phyloP scores from a whole-genome alignment of 2,113 vertebrate genomes.

The Ascaphus truei region DNA sequence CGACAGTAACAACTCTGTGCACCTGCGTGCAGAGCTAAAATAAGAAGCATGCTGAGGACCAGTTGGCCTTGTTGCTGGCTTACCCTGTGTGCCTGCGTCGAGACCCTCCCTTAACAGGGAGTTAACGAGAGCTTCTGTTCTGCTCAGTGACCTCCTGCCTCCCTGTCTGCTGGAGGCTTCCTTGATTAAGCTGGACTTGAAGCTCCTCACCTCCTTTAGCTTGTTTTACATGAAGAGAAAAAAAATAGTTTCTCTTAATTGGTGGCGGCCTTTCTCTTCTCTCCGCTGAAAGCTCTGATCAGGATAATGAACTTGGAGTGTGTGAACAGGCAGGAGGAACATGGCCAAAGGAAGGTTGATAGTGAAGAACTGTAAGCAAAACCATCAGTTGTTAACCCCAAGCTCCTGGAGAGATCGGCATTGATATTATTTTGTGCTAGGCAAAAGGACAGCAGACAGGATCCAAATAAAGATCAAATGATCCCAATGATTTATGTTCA shows the following conservation, averaged over 20 bases:
- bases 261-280: constrained; percentile 49
- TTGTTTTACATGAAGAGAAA: constrained; percentile 31
- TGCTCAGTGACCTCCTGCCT: constrained; percentile 40
- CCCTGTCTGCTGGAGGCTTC: constrained; percentile 38
- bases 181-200: constrained; percentile 34
- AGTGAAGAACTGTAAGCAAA: not conserved
- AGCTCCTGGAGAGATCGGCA: not conserved
- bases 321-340: constrained; percentile 39
- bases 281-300: constrained; percentile 43
- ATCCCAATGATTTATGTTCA: too few species aligned
- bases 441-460: not conserved
- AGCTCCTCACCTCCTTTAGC: constrained; percentile 41
- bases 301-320: constrained; percentile 46
- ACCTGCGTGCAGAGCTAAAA: not conserved
- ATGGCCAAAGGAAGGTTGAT: not conserved
- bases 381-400: not conserved
- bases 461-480: too few species aligned
- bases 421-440: not conserved
- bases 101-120: constrained; percentile 23
- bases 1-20: not conserved
- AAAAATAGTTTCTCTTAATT: constrained; percentile 50
- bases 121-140: constrained; percentile 43
- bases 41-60: constrained; percentile 37
- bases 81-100: not conserved
- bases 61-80: not conserved